phyloP scores from a whole-genome alignment of 1,140 invertebrate species.

The Melipona quadrifasciata region DNA sequence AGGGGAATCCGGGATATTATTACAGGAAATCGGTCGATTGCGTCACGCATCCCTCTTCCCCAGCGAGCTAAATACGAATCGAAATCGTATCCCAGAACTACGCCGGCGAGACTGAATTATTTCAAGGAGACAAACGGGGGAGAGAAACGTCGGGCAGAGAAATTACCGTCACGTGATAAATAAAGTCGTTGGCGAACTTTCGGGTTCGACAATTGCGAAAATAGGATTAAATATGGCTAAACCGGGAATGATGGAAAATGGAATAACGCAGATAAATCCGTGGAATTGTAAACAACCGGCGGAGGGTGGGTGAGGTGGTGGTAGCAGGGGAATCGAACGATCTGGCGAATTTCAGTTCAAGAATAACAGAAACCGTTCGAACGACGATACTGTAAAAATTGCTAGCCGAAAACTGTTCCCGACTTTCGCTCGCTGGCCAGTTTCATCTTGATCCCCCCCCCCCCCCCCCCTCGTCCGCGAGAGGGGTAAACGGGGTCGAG shows the following conservation, averaged over 20 bases:
- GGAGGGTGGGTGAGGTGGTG: not conserved
- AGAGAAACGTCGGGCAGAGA: not conserved
- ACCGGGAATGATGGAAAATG: not conserved
- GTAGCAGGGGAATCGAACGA: not conserved
- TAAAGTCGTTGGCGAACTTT: not conserved
- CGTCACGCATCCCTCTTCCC: constrained; percentile 32
- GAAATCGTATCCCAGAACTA: not conserved
- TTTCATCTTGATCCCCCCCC: not conserved
- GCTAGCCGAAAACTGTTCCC: not conserved
- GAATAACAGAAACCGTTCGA: not conserved
- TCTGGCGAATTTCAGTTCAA: not conserved
- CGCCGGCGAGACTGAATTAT: constrained; percentile 26
- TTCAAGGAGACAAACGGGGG: not conserved
- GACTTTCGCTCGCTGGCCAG: constrained; percentile 11
- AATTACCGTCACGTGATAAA: constrained; percentile 17
- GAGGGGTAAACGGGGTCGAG: constrained; percentile 31
- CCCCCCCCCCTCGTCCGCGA: no score
- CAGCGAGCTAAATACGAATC: constrained; percentile 1
- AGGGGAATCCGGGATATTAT: constrained; percentile 35
- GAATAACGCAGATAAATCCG: constrained; percentile 16
- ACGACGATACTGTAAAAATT: not conserved
- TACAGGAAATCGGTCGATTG: constrained; percentile 46
- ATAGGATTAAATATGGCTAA: constrained; percentile 22
- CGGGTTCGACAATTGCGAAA: not conserved
- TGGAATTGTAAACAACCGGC: constrained; percentile 28